Percentiles rank a stretch among this genome's conserved stretches.
Conservation (phyloP, 2,113 vertebrate species). For the Oncorhynchus clarkii region DNA sequence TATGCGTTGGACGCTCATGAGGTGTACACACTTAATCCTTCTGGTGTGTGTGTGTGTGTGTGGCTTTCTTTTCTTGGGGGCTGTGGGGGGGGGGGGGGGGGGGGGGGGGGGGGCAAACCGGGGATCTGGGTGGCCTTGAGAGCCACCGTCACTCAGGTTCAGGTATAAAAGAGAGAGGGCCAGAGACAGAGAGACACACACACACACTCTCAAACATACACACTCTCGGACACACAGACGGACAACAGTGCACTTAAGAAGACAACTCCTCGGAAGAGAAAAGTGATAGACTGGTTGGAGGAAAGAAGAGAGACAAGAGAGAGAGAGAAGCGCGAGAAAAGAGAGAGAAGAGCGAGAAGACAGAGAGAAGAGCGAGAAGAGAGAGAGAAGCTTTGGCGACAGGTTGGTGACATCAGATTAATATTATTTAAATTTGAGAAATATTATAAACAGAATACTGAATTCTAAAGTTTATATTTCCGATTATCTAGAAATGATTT, state of each 20-base stretch:
- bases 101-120: background rate
- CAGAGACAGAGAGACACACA: conserved; percentile 13
- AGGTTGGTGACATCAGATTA: conserved; percentile 22
- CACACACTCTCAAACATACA: conserved; percentile 12
- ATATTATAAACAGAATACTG: background rate
- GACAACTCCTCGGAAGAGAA: background rate
- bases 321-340: background rate
- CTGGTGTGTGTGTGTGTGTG: background rate
- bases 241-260: background rate
- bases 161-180: conserved; percentile 45
- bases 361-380: background rate
- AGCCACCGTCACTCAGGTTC: background rate
- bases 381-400: background rate
- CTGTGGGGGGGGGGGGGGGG: background rate
- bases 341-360: conserved; percentile 1
- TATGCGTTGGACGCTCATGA: too few species aligned
- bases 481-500: too few species aligned
- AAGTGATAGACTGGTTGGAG: background rate
- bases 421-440: background rate
- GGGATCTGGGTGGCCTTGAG: background rate
- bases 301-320: background rate
- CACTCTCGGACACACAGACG: background rate
- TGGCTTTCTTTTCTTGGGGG: background rate
- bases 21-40: too few species aligned
- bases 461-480: background rate